A percentile compares a stretch with the other conserved stretches of the same genome.
These are phyloP conservation scores for Phoxinus dragarum DNA, from an alignment of 2,797 vertebrate species.

Conservation along the genomic window DNA sequence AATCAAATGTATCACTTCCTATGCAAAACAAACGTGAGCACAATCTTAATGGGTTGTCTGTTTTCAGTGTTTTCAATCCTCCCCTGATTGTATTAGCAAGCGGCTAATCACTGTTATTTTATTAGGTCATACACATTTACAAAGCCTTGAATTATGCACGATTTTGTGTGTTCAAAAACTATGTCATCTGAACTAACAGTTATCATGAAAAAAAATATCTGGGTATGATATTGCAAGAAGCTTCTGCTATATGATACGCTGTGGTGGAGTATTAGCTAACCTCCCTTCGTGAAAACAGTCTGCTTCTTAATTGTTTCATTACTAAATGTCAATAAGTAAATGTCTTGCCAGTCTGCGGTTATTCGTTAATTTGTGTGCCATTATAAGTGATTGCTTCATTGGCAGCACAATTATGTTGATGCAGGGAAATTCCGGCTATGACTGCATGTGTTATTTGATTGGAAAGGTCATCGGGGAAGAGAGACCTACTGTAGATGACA, in stretches of 20 bases:
- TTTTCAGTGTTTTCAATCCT: background rate
- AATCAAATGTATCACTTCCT: background rate
- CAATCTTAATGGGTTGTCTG: background rate
- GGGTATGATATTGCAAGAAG: background rate
- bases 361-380: conserved; percentile 37
- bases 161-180: background rate
- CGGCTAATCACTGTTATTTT: background rate
- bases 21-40: too few relatives aligned
- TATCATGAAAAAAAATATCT: background rate
- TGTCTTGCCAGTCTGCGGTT: conserved; percentile 11
- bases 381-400: conserved; percentile 26
- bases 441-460: conserved; percentile 28
- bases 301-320: conserved; percentile 39
- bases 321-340: conserved; percentile 37
- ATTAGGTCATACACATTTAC: background rate
- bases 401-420: conserved; percentile 11
- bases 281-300: conserved; percentile 3
- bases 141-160: background rate
- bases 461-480: background rate
- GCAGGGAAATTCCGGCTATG: conserved; percentile 4
- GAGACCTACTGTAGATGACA: conserved; percentile 7
- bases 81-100: too few relatives aligned
- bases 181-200: background rate
- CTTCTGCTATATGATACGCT: background rate
- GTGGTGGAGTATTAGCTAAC: conserved; percentile 19